Evolutionary conservation across 2,888 invertebrate genomes (phyloP).

Genomic region (Caenorhabditis drosophilae): DNA sequence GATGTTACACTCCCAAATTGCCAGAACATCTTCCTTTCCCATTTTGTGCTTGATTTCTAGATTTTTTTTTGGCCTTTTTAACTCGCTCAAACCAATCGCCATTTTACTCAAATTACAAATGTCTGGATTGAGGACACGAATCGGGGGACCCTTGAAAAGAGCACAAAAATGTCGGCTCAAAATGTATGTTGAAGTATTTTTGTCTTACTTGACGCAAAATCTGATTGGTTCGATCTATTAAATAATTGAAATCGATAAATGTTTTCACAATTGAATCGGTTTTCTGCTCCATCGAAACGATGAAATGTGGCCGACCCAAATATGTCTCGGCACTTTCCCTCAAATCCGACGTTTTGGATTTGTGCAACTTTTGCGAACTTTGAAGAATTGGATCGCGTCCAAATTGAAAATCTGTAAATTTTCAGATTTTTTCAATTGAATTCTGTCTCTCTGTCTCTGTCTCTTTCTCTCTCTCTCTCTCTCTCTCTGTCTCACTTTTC

Average conservation of each 20-base stretch:
- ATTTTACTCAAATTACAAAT: too few species aligned
- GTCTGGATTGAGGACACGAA: too few species aligned
- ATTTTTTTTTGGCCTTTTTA: too few species aligned
- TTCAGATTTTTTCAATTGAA: background rate
- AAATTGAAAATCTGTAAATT: too few species aligned
- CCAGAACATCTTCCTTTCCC: constrained; percentile 9
- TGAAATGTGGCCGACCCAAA: background rate
- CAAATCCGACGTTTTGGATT: background rate
- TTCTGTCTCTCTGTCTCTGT: background rate
- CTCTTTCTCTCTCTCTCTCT: background rate
- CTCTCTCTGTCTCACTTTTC: constrained; percentile 4
- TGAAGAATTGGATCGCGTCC: too few species aligned
- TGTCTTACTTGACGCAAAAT: too few species aligned
- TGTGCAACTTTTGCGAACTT: background rate
- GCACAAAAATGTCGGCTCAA: too few species aligned
- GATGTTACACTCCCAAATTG: constrained; percentile 14
- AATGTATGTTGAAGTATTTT: too few species aligned
- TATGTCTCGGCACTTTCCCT: background rate
- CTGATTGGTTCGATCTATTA: too few species aligned
- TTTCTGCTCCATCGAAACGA: background rate
- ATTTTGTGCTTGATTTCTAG: too few species aligned
- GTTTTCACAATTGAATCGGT: background rate
- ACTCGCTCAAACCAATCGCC: too few species aligned
- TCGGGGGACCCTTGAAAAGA: too few species aligned
- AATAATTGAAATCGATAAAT: background rate